phyloP scores from a whole-genome alignment of 1,140 invertebrate species.

The Lerema accius region DNA sequence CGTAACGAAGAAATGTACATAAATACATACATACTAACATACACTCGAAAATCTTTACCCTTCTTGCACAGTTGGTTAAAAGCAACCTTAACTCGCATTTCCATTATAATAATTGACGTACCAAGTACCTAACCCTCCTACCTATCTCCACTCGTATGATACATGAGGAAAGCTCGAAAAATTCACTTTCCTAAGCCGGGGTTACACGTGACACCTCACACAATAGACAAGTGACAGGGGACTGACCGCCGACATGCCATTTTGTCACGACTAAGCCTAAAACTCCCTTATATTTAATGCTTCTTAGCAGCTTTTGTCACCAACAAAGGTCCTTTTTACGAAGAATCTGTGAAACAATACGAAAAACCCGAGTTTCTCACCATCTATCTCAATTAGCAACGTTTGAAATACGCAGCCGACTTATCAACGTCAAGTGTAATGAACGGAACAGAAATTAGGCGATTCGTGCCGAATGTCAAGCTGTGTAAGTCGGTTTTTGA shows the following conservation, averaged over 20 bases:
- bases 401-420: slow-evolving; percentile 34
- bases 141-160: no score
- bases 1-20: no score
- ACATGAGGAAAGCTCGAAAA: slow-evolving; percentile 8
- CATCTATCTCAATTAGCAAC: slow-evolving; percentile 38
- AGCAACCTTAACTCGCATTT: no score
- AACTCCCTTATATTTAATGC: slow-evolving; percentile 36
- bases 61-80: no score
- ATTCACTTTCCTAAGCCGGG: slow-evolving; percentile 23
- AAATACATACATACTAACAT: no score
- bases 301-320: slow-evolving; percentile 29
- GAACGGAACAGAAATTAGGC: slow-evolving; percentile 33
- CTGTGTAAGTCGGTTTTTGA: neutral
- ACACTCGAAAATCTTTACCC: no score
- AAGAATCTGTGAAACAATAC: slow-evolving; percentile 37
- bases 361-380: slow-evolving; percentile 3
- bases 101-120: slow-evolving; percentile 6
- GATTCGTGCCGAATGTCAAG: slow-evolving; percentile 20
- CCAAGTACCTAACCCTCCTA: slow-evolving; percentile 1
- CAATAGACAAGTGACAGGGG: slow-evolving; percentile 41
- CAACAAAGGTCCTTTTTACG: slow-evolving; percentile 35
- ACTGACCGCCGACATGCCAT: slow-evolving; percentile 34
- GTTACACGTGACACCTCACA: slow-evolving; percentile 31
- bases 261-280: slow-evolving; percentile 42
- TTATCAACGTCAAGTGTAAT: slow-evolving; percentile 36